These are phyloP conservation scores for Myrmecophaga tridactyla DNA, from an alignment of 2,113 vertebrate species.

Conservation along the genomic window DNA sequence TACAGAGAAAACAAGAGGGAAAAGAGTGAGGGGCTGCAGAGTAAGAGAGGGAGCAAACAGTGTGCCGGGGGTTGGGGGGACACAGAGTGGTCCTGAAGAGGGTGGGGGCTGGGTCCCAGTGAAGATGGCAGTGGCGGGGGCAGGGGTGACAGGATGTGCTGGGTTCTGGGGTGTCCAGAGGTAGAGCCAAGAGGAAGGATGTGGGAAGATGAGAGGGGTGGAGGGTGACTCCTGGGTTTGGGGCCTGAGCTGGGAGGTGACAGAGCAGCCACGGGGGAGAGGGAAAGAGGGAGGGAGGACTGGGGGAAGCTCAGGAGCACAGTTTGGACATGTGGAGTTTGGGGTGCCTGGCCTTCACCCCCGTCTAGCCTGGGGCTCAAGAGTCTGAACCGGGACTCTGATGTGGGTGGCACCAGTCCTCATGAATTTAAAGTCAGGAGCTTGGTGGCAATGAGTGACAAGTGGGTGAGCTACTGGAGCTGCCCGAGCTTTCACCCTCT, in stretches of 20 bases:
- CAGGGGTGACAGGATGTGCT: no score
- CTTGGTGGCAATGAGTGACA: neutral
- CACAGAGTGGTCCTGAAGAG: neutral
- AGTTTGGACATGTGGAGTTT: neutral
- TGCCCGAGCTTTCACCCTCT: neutral
- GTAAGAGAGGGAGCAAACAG: no score
- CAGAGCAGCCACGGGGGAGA: accelerated
- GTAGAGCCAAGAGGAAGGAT: neutral
- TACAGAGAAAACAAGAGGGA: neutral
- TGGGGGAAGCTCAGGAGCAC: neutral
- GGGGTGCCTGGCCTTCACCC: neutral
- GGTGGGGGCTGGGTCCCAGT: neutral
- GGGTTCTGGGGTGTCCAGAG: neutral
- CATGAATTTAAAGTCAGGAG: neutral
- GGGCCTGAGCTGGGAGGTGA: neutral
- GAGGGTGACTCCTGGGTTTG: neutral
- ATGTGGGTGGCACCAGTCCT: neutral
- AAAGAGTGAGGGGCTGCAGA: neutral
- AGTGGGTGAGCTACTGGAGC: neutral
- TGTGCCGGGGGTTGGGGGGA: no score
- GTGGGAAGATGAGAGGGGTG: neutral
- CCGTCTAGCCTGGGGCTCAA: neutral
- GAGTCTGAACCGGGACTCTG: neutral
- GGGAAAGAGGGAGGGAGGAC: accelerated
- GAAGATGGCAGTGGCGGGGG: neutral